phyloP scores from a whole-genome alignment of 1,140 invertebrate species.

The Pseudomyrmex sp. region DNA sequence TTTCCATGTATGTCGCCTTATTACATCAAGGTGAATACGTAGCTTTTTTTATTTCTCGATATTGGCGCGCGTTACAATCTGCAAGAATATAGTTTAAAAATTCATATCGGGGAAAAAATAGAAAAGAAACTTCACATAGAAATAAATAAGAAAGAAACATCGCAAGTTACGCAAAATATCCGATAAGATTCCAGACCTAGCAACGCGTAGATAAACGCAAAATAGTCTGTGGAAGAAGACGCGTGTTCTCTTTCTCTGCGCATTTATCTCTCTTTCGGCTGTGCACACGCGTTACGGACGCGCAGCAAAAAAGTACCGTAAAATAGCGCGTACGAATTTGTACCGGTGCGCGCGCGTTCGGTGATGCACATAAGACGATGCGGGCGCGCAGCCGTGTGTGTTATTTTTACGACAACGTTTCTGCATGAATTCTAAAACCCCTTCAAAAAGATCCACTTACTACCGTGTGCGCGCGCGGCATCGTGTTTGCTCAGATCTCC shows the following conservation, averaged over 20 bases:
- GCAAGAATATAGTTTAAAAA: too few species aligned
- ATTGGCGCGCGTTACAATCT: too few species aligned
- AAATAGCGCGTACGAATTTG: constrained; percentile 60
- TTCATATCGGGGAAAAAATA: too few species aligned
- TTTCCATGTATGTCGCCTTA: neutral
- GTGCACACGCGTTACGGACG: constrained; percentile 47
- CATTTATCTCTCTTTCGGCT: neutral
- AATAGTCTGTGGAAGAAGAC: too few species aligned
- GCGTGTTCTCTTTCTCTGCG: neutral
- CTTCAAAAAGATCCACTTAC: constrained; percentile 55
- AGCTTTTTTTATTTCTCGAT: too few species aligned
- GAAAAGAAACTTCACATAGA: too few species aligned
- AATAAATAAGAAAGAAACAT: too few species aligned
- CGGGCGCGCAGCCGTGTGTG: constrained; percentile 7
- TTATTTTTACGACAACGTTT: constrained; percentile 45
- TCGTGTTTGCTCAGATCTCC: constrained; percentile 44
- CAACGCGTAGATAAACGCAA: too few species aligned
- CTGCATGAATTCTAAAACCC: constrained; percentile 41
- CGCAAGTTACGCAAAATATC: too few species aligned
- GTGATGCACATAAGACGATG: neutral
- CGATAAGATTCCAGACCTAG: too few species aligned
- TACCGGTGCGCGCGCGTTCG: constrained; percentile 5
- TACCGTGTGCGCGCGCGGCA: constrained; percentile 4
- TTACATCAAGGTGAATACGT: too few species aligned
- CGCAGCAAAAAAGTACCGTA: constrained; percentile 57